These are phyloP conservation scores for Temnothorax unifasciatus DNA, from an alignment of 2,888 invertebrate species.

Conservation along the genomic window DNA sequence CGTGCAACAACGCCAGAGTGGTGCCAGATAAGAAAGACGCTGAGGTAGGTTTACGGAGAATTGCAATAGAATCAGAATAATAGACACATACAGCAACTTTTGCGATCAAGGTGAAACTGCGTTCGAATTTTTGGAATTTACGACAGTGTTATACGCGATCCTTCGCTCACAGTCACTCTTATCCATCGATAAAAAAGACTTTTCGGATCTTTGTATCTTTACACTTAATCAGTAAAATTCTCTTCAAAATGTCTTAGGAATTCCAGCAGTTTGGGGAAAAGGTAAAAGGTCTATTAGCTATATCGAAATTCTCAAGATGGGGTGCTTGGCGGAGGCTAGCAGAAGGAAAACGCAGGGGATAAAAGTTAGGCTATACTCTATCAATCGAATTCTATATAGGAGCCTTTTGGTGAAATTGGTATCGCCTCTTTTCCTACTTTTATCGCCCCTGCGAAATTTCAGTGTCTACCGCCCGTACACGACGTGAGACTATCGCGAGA, in stretches of 20 bases:
- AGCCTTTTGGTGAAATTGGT: conserved; percentile 69
- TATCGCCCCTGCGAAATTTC: conserved; percentile 66
- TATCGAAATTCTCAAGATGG: neutral
- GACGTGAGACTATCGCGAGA: conserved; percentile 48
- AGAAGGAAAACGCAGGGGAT: neutral
- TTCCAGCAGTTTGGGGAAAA: neutral
- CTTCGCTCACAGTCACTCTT: neutral
- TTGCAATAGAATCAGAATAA: conserved; percentile 35
- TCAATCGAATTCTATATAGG: conserved; percentile 37
- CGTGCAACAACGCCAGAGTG: conserved; percentile 29
- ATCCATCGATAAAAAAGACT: neutral
- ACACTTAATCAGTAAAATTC: neutral
- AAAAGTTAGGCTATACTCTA: neutral
- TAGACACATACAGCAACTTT: conserved; percentile 41
- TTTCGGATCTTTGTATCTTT: neutral
- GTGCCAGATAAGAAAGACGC: conserved; percentile 41
- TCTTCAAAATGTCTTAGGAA: neutral
- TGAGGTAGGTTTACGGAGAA: conserved; percentile 56
- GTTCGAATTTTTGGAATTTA: conserved; percentile 17
- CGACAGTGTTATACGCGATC: neutral
- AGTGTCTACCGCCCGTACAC: conserved; percentile 51
- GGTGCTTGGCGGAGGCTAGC: neutral
- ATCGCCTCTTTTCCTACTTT: conserved; percentile 60
- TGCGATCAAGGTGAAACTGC: conserved; percentile 43
- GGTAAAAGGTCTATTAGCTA: neutral